Base-by-base conservation (phyloP, 1,140 invertebrate genomes). In the Varroa destructor region DNA sequence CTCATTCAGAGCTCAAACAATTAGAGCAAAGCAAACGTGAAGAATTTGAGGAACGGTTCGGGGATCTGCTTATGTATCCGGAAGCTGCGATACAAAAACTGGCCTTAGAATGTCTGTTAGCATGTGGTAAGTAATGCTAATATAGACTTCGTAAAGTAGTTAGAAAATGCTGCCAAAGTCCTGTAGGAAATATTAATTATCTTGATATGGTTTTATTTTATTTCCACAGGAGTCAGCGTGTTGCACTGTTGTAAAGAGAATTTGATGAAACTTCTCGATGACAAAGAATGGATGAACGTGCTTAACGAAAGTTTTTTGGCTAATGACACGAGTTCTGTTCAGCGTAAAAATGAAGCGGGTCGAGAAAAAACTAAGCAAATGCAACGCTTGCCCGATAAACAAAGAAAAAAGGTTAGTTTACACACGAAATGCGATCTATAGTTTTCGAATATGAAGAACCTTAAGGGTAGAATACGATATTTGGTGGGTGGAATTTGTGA, bases 81-180 rank as follows among this genome's bases (percentile, higher is more conserved):
- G 88, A 89, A 80, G 76, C 84, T 0, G 83, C 86, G 6, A 81
- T 96, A 55, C 93, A 96, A 78, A 91, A 89, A 78, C 83, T 85
- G 71, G 88, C 91, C 0, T 81, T 96, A 58, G 87, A 89, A 77
- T 95, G 91, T 79, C 77, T 96, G 3, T 81, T 91, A 72, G 86
- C 86, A 3, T 95, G 93, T 78, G 91, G 78, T 81, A 75, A 79
- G 76, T 76, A 43, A 46, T 25, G 14, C 42, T 8, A 37, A 6
- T 61, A n/a, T 56, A 25, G 42, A 71, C 42, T 54, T 25, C 25
- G 25, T 25, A 25, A 25, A 25, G 25, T 25, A 25, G 25, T 25
- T 25, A 25, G 25, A 25, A 25, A 25, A 25, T 25, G 25, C 25
- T 25, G 25, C 25, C 25, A 25, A 25, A 25, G 25, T 25, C 25